Evolutionary conservation across 2,113 vertebrate genomes (phyloP), one percentile per base, ranked within the genome.

Genomic region (Aegithalos caudatus): DNA sequence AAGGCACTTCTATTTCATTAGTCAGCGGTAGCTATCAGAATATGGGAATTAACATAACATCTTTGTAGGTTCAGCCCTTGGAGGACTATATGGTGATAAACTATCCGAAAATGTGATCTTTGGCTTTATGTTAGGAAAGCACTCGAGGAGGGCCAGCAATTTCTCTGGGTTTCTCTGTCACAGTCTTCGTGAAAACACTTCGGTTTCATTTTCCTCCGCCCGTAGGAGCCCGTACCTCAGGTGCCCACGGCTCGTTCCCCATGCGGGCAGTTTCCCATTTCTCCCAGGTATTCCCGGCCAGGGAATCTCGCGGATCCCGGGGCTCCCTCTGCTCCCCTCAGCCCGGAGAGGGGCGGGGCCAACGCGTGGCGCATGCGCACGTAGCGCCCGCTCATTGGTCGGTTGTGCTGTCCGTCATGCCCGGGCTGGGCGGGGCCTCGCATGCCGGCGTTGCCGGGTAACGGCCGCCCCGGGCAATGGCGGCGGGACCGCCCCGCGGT

Each of bases 281-380:
- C 25, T 1, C 8, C 6, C 27, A 1, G n/a, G 6, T 1, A 16
- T 4, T 25, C 14, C 72, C 2, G 7, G 8, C 16, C 48, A 1
- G 8, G 8, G 33, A 51, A 11, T 0, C 6, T 0, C 14, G 2
- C 2, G 0, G 2, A 1, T 0, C 27, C 1, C 23, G 5, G 1
- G 2, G 1, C 0, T 12, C 4, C 0, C n/a, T 1, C 19, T 0
- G 10, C 2, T 7, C 11, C 23, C 47, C 22, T 45, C 61, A 16
- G 27, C 11, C 31, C 8, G 3, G 8, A 3, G n/a, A 2, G 18
- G 45, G 62, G 79, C 54, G 79, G 62, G 6, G 40, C 31, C 25
- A 16, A 2, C 0, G 2, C 5, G 66, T 19, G 17, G 22, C 1
- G 44, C 14, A 1, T 3, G 9, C 0, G 0, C 4, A 76, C 45